Evolutionary conservation across 2,888 invertebrate genomes (phyloP).

Genomic region (Argynnis bischoffii): DNA sequence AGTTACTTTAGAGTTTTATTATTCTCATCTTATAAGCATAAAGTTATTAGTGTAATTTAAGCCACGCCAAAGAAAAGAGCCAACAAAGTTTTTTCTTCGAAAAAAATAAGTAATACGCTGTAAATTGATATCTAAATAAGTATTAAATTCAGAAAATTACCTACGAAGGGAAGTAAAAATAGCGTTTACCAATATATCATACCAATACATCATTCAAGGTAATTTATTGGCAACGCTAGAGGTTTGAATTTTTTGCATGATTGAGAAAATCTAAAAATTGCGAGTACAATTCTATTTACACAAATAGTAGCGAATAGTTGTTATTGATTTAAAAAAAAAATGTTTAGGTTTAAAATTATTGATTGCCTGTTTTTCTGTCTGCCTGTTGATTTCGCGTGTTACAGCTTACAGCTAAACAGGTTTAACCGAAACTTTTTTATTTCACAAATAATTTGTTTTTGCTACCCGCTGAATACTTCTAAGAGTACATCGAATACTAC

Average conservation of each 20-base stretch:
- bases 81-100: constrained; percentile 2
- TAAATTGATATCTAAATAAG: constrained; percentile 7
- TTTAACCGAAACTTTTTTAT: too few species aligned
- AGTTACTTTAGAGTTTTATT: too few species aligned
- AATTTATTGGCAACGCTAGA: constrained; percentile 20
- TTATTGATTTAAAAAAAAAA: too few species aligned
- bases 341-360: too few species aligned
- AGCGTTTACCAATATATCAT: constrained; percentile 17
- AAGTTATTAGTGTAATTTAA: not conserved
- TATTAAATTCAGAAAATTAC: constrained; percentile 9
- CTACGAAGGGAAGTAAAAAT: constrained; percentile 7
- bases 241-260: constrained; percentile 10
- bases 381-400: too few species aligned
- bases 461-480: too few species aligned
- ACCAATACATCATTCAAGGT: constrained; percentile 19
- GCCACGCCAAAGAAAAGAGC: too few species aligned
- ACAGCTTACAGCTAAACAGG: too few species aligned
- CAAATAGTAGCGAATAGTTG: too few species aligned
- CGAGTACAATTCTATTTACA: not conserved
- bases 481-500: too few species aligned
- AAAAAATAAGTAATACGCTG: not conserved
- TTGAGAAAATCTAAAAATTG: constrained; percentile 11
- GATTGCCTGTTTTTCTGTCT: too few species aligned
- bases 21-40: not conserved
- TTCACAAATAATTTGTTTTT: too few species aligned